Base-by-base conservation (phyloP, 2,113 vertebrate species). In the Muscicapa adusta region DNA sequence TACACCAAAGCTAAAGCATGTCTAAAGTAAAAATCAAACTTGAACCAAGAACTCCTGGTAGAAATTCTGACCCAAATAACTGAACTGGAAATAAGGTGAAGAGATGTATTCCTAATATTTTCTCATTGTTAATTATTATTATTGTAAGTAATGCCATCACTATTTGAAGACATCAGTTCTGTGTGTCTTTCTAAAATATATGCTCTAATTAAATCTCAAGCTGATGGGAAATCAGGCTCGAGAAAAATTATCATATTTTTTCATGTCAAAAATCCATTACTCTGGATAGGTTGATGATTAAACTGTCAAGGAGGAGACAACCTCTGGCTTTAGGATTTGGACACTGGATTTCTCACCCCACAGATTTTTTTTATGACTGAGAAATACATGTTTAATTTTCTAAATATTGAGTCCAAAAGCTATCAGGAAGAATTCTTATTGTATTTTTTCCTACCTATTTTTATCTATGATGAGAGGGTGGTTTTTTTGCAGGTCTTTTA, bases 401-500 rank as follows among this genome's bases (percentile, higher is more conserved):
- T 9, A 51, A 63, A 65, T 19, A 33, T 29, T 3, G 12, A 7
- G 31, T 72, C 18, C 23, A 40, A 77, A 81, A 71, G 9, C 34
- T 47, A 14, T 28, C 3, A 2, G 42, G 31, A n/a, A 67, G 34
- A 62, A 40, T 29, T 34, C 38, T 57, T 74, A 17, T 16, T 40
- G 3, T 14, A 6, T 40, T 61, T 75, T 34, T 22, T 14, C 34
- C 13, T 40, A 50, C 2, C 1, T 63, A 22, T 36, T 62, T 85
- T 75, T 65, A 42, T 38, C n/a, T 36, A 7, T 15, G 40, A 33
- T 33, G 25, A 47, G 8, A 22, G 18, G 29, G 34, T 10, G 24
- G 3, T 1, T 14, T 5, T 29, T 24, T 65, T 29, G 1, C 0
- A 0, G 2, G 4, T 40, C 19, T 53, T 17, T 53, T 72, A 42